Percentiles rank a stretch among this genome's conserved stretches.
Evolutionary conservation across 1,140 invertebrate genomes (phyloP).

Genomic region (Zaprionus ornatus): DNA sequence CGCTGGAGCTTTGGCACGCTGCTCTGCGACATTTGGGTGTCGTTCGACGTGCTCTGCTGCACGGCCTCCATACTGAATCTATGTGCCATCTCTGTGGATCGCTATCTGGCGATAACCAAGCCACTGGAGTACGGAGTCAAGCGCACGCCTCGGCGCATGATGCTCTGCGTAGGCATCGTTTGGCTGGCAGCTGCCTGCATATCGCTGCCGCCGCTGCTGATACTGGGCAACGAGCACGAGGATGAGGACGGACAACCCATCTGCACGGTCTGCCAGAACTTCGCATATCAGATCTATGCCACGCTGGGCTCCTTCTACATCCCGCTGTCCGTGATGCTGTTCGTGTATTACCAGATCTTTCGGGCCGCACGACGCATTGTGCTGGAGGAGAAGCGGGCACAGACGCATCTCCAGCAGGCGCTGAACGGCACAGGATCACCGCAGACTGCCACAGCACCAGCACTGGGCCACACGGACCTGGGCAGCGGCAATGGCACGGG

Average conservation of each 20-base stretch:
- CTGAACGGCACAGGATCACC: conserved; percentile 87
- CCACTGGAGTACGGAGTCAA: conserved; percentile 95
- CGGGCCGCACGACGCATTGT: conserved; percentile 92
- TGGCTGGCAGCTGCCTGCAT: conserved; percentile 96
- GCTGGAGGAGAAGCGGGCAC: conserved; percentile 92
- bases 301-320: conserved; percentile 96
- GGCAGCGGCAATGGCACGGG: conserved; percentile 58
- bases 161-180: conserved; percentile 93
- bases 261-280: conserved; percentile 93
- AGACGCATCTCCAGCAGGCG: conserved; percentile 91
- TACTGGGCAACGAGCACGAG: conserved; percentile 93
- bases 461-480: conserved; percentile 73
- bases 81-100: conserved; percentile 95
- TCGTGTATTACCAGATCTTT: conserved; percentile 96
- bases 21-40: conserved; percentile 94
- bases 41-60: conserved; percentile 92
- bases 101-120: conserved; percentile 96
- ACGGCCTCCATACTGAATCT: conserved; percentile 96
- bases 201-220: conserved; percentile 93
- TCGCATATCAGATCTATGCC: conserved; percentile 95
- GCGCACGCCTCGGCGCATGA: conserved; percentile 92
- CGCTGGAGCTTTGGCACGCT: conserved; percentile 93
- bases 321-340: conserved; percentile 94
- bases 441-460: conserved; percentile 59
- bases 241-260: conserved; percentile 86